phyloP scores from a whole-genome alignment of 1,140 invertebrate species.

The Mizuhopecten yessoensis region DNA sequence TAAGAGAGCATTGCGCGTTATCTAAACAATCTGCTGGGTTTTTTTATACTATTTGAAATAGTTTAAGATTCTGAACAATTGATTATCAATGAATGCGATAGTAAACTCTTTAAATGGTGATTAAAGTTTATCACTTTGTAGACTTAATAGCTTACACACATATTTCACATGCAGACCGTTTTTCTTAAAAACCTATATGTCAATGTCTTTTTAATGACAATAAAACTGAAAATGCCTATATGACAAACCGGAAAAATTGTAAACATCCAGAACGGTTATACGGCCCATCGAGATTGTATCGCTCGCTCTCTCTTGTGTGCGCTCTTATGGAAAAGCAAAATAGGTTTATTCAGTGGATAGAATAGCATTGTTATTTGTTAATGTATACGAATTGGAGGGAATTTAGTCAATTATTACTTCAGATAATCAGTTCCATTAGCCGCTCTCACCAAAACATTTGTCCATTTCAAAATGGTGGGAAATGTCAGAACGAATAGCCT shows the following conservation, averaged over 20 bases:
- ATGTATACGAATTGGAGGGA: not conserved
- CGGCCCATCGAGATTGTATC: not conserved
- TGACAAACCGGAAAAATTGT: not conserved
- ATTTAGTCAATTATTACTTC: slow-evolving; percentile 7
- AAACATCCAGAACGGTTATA: not conserved
- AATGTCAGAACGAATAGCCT: not conserved
- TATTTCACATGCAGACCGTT: not conserved
- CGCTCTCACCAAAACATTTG: slow-evolving; percentile 33
- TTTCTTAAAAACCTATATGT: not conserved
- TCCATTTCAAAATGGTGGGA: slow-evolving; percentile 33
- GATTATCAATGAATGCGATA: too few species aligned
- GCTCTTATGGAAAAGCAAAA: slow-evolving; percentile 27
- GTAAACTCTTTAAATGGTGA: not conserved
- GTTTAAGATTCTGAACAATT: not conserved
- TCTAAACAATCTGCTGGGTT: not conserved
- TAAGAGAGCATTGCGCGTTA: not conserved
- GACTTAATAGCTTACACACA: not conserved
- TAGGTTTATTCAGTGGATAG: not conserved
- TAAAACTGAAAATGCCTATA: too few species aligned
- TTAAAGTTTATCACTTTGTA: not conserved
- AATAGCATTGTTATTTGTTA: slow-evolving; percentile 7
- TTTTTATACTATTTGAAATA: not conserved
- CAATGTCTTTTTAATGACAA: too few species aligned
- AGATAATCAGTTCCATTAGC: slow-evolving; percentile 27
- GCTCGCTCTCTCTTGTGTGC: not conserved